Conservation (phyloP, 2,888 invertebrate species). For the Cataglyphis albicans region DNA sequence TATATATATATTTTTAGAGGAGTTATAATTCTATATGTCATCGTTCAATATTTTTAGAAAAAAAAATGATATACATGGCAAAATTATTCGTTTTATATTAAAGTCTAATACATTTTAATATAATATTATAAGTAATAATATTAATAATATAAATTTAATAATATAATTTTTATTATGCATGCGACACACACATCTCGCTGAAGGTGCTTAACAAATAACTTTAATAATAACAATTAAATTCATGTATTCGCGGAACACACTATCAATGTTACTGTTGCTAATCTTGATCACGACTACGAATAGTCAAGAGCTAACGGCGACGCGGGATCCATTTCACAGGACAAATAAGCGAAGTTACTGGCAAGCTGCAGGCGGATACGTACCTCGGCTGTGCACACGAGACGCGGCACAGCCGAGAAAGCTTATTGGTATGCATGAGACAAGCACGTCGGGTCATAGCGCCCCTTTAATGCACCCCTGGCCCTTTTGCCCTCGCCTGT, state of each 20-base stretch:
- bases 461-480: conserved; percentile 70
- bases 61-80: neutral
- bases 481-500: conserved; percentile 47
- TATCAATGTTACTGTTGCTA: neutral
- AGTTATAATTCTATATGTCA: neutral
- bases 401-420: conserved; percentile 16
- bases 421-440: conserved; percentile 81
- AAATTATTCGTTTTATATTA: neutral
- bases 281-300: conserved; percentile 15
- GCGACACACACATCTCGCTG: too few relatives aligned
- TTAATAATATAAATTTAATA: neutral
- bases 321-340: conserved; percentile 47
- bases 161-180: neutral
- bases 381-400: conserved; percentile 23
- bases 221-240: conserved; percentile 14
- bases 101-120: neutral
- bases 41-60: neutral
- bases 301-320: conserved; percentile 39
- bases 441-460: conserved; percentile 57
- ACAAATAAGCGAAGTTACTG: conserved; percentile 63
- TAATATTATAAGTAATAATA: neutral
- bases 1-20: neutral
- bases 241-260: neutral
- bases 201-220: neutral
- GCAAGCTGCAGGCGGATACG: conserved; percentile 50